Evolutionary conservation across 2,113 vertebrate genomes (phyloP).

Genomic region (Maccullochella peelii): DNA sequence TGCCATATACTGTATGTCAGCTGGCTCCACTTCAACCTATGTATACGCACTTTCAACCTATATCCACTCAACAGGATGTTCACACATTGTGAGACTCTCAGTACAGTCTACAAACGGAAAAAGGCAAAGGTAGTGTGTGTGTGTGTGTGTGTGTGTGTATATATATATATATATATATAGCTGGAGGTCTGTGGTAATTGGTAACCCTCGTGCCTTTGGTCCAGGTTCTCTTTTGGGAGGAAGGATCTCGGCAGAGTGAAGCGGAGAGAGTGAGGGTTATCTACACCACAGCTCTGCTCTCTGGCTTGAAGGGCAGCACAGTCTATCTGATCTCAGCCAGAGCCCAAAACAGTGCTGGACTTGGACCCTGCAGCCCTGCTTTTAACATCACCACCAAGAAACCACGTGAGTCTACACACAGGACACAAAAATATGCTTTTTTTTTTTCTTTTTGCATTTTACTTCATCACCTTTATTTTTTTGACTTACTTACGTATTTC

Average conservation of each 20-base stretch:
- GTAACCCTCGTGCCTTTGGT: conserved; percentile 45
- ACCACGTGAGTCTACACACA: conserved; percentile 87
- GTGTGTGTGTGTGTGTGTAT: no score
- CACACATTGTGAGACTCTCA: neutral
- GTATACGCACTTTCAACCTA: neutral
- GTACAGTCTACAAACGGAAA: no score
- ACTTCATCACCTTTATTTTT: neutral
- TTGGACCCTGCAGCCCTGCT: conserved; percentile 85
- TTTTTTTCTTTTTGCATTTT: neutral
- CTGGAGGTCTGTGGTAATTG: neutral
- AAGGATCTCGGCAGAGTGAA: conserved; percentile 86
- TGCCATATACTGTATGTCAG: neutral
- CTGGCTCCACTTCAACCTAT: neutral
- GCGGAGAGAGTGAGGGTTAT: conserved; percentile 85
- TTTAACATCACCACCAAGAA: conserved; percentile 93
- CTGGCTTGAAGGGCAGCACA: conserved; percentile 87
- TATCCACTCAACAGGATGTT: neutral
- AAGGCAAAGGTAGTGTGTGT: no score
- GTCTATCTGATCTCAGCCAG: conserved; percentile 89
- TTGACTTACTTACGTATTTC: neutral
- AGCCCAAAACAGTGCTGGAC: conserved; percentile 91
- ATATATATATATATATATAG: neutral
- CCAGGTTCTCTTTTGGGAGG: conserved; percentile 91
- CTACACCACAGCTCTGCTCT: conserved; percentile 85
- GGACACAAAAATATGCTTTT: neutral